Evolutionary conservation across 2,888 invertebrate species (phyloP), one percentile per base, ranked within the genome.

Genomic region (Acronicta alni): DNA sequence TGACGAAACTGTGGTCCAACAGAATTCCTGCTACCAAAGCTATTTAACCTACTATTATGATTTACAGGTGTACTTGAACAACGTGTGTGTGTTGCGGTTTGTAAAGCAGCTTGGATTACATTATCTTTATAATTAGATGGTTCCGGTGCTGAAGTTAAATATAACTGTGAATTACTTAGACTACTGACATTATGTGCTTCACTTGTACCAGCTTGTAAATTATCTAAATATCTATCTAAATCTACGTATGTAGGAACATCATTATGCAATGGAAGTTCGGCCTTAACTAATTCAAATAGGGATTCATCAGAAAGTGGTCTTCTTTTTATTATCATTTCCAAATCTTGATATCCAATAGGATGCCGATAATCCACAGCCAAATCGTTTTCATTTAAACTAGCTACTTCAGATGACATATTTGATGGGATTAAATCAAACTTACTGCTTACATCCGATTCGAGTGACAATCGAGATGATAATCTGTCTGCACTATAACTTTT

Each of bases 251-350:
- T 89, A 3, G 90, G 79, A 6, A 89, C 86, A 38, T 95, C 95
- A 73, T 67, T 82, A 35, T 94, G 91, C 57, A 93, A 92, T 37
- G 95, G 93, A 59, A 94, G 94, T 72, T 95, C 95, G 17, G 96
- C 88, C 12, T 95, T 95, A 58, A 96, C 96, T 42, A 97, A 91
- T 82, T 97, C 96, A 81, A 96, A 96, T 41, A 96, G 90, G 46
- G 96, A 97, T 75, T 97, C 96, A 81, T 97, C 97, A 17, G 97
- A 97, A 4, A 97, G 94, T 0, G 97, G 97, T 70, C 97, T 92
- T 48, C 97, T 93, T 78, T 97, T 97, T 41, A 96, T 86, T 74
- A 96, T 95, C 23, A 95, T 92, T 77, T 96, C 96, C 39, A 95
- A 93, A 63, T 95, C 95, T 70, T 92, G 93, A 68, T 90, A 91